phyloP scores from a whole-genome alignment of 2,113 vertebrate species.

The Opisthocomus hoazin region DNA sequence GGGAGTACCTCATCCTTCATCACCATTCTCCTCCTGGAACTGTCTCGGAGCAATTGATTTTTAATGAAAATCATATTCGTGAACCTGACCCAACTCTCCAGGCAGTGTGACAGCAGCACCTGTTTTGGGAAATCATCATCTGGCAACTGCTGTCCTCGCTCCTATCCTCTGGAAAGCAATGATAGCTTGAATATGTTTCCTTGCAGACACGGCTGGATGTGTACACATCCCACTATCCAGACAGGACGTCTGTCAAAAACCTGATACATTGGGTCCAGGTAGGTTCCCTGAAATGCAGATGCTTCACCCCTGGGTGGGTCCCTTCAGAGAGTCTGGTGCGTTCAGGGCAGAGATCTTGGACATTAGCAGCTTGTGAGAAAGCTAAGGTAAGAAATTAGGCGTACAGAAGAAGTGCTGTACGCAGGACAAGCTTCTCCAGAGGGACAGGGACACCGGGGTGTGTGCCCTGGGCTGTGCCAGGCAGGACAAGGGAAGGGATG shows the following conservation, averaged over 20 bases:
- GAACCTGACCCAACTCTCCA: background rate
- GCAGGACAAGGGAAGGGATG: background rate
- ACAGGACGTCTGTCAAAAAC: conserved; percentile 88
- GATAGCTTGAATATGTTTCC: background rate
- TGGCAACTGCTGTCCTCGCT: background rate
- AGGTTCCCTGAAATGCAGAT: background rate
- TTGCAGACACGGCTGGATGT: conserved; percentile 85
- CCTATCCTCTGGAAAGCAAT: background rate
- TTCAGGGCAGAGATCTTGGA: background rate
- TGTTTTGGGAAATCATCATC: background rate
- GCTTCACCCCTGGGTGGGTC: background rate
- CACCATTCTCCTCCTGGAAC: background rate
- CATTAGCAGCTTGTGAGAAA: background rate
- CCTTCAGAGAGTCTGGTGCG: background rate
- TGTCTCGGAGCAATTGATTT: background rate
- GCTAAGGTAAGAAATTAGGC: background rate
- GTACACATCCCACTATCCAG: conserved; percentile 84
- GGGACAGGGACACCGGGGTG: background rate
- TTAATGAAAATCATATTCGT: background rate
- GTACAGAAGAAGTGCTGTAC: background rate
- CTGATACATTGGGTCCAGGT: conserved; percentile 93
- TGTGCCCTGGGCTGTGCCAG: background rate
- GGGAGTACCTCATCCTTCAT: background rate
- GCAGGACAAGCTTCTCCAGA: background rate
- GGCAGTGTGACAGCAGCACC: fast-evolving